Percentiles rank a stretch among this genome's conserved stretches.
phyloP scores from a whole-genome alignment of 2,888 invertebrate genomes.

The Bombylius discolor region DNA sequence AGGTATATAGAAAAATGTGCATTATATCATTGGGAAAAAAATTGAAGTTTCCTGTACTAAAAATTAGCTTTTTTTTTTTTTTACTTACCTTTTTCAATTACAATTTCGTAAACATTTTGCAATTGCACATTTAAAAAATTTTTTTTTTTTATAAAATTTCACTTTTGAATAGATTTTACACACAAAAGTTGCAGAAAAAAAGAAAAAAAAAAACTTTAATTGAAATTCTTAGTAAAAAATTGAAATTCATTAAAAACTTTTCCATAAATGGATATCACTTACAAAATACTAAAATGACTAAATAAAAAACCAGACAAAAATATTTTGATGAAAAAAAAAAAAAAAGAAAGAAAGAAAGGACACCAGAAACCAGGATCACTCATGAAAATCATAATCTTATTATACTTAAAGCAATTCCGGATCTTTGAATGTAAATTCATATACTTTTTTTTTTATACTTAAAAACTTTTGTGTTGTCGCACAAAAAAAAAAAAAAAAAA shows the following conservation, averaged over 20 bases:
- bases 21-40: no score
- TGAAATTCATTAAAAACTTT: slow-evolving; percentile 15
- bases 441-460: no score
- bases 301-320: slow-evolving; percentile 6
- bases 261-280: slow-evolving; percentile 12
- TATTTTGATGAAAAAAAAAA: slow-evolving; percentile 6
- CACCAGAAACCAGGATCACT: slow-evolving; percentile 13
- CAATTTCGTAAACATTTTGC: no score
- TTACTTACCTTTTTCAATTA: no score
- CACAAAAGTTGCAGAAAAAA: neutral
- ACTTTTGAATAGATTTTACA: no score
- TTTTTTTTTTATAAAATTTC: no score
- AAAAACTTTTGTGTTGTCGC: no score
- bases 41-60: no score
- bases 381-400: slow-evolving; percentile 17
- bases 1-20: no score
- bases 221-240: slow-evolving; percentile 11
- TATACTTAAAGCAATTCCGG: slow-evolving; percentile 16
- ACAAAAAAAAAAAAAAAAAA: no score
- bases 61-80: no score
- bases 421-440: slow-evolving; percentile 3
- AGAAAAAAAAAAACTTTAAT: slow-evolving; percentile 1
- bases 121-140: no score
- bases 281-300: neutral
- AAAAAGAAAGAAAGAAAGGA: slow-evolving; percentile 4